A percentile compares a stretch with the other conserved stretches of the same genome.
These are phyloP conservation scores for Ormyrus pomaceus DNA, from an alignment of 2,888 invertebrate species.

Conservation along the genomic window DNA sequence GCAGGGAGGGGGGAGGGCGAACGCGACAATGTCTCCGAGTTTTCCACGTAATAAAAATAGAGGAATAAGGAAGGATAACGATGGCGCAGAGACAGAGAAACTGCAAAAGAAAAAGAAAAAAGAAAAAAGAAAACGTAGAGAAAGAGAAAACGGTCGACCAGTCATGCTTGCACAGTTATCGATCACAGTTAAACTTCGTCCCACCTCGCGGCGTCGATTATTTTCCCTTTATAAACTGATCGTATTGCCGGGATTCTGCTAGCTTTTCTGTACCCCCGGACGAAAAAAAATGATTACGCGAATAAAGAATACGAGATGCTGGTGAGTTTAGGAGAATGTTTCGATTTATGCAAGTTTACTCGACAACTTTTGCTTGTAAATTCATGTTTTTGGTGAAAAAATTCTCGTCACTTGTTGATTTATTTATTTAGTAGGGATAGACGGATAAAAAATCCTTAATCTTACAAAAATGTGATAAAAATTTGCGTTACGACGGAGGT, in stretches of 20 bases:
- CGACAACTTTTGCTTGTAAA: no score
- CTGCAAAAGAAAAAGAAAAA: not conserved
- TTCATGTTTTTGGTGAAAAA: no score
- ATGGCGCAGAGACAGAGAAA: not conserved
- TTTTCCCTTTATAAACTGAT: slow-evolving; percentile 22
- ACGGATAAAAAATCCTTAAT: no score
- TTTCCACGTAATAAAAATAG: not conserved
- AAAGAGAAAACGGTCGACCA: not conserved
- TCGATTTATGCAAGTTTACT: no score
- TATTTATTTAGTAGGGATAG: no score
- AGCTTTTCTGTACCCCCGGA: not conserved
- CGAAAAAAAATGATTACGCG: not conserved
- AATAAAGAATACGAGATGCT: no score
- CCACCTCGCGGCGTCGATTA: not conserved
- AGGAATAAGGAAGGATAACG: not conserved
- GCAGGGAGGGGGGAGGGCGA: no score
- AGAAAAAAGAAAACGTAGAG: not conserved
- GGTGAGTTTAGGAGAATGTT: no score
- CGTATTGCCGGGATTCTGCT: not conserved
- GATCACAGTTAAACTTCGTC: slow-evolving; percentile 23
- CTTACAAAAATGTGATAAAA: no score
- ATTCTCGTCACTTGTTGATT: no score
- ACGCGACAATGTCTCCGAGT: not conserved
- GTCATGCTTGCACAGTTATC: slow-evolving; percentile 39
- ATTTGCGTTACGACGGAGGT: no score